Conservation (phyloP, 2,797 vertebrate genomes). For the Gymnoscopelus braueri region DNA sequence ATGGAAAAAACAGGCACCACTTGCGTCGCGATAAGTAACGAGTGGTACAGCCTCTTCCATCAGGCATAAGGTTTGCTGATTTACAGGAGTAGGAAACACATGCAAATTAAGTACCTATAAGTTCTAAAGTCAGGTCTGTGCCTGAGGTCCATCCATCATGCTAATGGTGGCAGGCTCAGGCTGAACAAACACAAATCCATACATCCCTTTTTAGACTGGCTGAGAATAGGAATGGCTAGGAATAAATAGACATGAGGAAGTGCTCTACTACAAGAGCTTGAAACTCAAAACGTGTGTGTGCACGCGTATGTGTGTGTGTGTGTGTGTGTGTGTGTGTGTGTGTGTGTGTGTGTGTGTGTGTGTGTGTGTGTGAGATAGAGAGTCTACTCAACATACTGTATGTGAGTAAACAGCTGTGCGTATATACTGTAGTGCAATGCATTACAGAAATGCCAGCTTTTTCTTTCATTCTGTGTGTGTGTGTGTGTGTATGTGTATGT, state of each 20-base stretch:
- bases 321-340: conserved; percentile 6
- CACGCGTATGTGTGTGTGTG: background rate
- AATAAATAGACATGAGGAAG: conserved; percentile 20
- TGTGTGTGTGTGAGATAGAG: background rate
- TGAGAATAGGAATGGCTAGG: conserved; percentile 41
- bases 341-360: conserved; percentile 31
- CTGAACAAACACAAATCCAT: conserved; percentile 49
- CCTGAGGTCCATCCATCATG: conserved; percentile 71
- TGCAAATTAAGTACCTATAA: conserved; percentile 66
- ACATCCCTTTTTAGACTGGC: conserved; percentile 30
- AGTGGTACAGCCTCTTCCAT: conserved; percentile 45
- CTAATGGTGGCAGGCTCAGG: conserved; percentile 45
- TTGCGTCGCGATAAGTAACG: conserved; percentile 60
- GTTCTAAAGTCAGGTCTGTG: conserved; percentile 63
- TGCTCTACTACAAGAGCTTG: conserved; percentile 42
- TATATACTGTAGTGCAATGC: conserved; percentile 19
- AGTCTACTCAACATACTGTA: too few species aligned
- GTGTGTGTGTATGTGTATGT: conserved; percentile 3
- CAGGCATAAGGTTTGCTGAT: conserved; percentile 37
- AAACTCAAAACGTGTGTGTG: conserved; percentile 33
- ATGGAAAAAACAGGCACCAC: conserved; percentile 42
- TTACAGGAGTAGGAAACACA: conserved; percentile 61
- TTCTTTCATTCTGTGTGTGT: conserved; percentile 33
- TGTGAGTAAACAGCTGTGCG: conserved; percentile 43
- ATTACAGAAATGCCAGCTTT: conserved; percentile 58